Conservation (phyloP, 2,888 invertebrate species). For the Limnephilus marmoratus region DNA sequence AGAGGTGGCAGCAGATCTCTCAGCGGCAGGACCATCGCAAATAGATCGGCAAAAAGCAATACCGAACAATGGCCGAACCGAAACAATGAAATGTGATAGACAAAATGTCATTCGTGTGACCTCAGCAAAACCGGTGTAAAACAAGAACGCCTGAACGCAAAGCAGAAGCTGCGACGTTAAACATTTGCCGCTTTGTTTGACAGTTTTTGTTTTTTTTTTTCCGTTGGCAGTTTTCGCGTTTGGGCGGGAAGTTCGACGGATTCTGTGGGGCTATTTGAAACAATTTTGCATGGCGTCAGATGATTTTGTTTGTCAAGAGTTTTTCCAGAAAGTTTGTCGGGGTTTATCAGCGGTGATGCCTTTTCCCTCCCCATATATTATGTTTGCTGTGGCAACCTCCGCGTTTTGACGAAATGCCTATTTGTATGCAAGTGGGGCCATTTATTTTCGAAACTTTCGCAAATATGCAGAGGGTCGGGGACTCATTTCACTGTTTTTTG, state of each 20-base stretch:
- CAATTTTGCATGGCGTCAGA: slow-evolving; percentile 35
- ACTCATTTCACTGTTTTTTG: slow-evolving; percentile 2
- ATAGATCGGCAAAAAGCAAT: slow-evolving; percentile 49
- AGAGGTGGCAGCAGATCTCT: neutral
- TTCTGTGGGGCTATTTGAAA: slow-evolving; percentile 41
- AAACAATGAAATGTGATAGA: slow-evolving; percentile 53
- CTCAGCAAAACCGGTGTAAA: slow-evolving; percentile 52
- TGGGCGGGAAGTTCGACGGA: neutral
- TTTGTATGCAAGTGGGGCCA: slow-evolving; percentile 8
- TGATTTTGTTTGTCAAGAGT: slow-evolving; percentile 30
- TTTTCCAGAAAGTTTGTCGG: slow-evolving; percentile 10
- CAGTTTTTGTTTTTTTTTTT: slow-evolving; percentile 7
- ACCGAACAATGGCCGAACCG: slow-evolving; percentile 48
- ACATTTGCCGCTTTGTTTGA: slow-evolving; percentile 31
- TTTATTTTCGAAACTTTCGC: slow-evolving; percentile 15
- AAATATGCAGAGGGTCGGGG: neutral
- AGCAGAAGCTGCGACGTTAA: slow-evolving; percentile 20
- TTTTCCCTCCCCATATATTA: neutral
- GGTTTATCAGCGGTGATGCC: slow-evolving; percentile 12
- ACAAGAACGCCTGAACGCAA: slow-evolving; percentile 24
- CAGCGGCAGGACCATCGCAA: slow-evolving; percentile 1
- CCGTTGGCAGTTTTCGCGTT: slow-evolving; percentile 13
- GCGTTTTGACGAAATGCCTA: neutral
- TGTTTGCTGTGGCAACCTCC: neutral
- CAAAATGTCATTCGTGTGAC: slow-evolving; percentile 57